Evolutionary conservation across 2,113 vertebrate species (phyloP), one percentile per base, ranked within the genome.

Genomic region (Picathartes gymnocephalus): DNA sequence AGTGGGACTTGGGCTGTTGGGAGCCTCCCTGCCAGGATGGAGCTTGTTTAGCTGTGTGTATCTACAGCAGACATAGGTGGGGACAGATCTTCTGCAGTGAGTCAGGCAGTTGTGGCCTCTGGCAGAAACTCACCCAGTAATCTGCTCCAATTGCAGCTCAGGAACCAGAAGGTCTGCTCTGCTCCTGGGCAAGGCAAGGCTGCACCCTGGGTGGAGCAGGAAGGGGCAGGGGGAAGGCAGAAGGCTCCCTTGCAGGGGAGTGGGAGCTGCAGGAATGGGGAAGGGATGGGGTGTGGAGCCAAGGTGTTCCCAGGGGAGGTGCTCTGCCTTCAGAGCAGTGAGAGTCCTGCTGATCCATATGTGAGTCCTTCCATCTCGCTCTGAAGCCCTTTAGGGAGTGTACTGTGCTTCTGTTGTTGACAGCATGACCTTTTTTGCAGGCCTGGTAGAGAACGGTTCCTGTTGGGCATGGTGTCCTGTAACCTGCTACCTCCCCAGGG

Each of bases 181-280:
- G 93, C 92, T 94, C 74, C 87, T 77, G 1, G 0, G 64, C 44
- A 14, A 35, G 88, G 58, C 91, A 13, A 13, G 28, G 53, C 92
- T 93, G 92, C 81, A 47, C 94, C 93, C 92, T 86, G 95, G 93
- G 95, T 81, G 94, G 95, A 81, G 93, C 95, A 93, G 95, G 88
- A 94, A 94, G 85, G 93, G 85, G 76, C 39, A 80, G 88, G 72
- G 85, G 76, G 27, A 48, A 60, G 81, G 90, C 84, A 66, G 62
- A 92, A 23, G 17, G 71, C 20, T 69, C 84, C 69, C 42, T 73
- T 1, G 2, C 25, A 85, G 85, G 62, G 81, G 88, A 73, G 85
- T 56, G 80, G 78, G 86, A 86, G 71, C 94, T 92, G 68, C 71
- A 92, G 90, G 92, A 92, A 95, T 91, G 94, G 87, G 91, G 96